A percentile compares a stretch with the other conserved stretches of the same genome.
These are phyloP conservation scores for Sebastes taczanowskii DNA, from an alignment of 2,797 vertebrate species.

Conservation along the genomic window DNA sequence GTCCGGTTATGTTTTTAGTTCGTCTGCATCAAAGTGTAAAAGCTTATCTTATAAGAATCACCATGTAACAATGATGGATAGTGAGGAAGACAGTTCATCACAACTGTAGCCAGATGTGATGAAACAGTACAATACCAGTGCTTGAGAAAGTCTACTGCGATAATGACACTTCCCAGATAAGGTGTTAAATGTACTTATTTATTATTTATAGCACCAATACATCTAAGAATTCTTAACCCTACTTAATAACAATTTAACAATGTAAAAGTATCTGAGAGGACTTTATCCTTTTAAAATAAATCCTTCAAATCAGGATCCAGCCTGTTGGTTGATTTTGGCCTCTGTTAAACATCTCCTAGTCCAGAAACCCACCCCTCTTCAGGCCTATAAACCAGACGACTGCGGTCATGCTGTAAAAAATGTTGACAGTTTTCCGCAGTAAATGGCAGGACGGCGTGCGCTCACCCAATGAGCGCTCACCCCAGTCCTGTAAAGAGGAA, in stretches of 20 bases:
- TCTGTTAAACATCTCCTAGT: background rate
- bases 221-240: background rate
- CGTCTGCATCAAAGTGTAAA: background rate
- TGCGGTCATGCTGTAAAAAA: slow-evolving; percentile 41
- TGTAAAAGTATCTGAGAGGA: background rate
- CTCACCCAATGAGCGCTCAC: slow-evolving; percentile 32
- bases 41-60: background rate
- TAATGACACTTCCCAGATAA: background rate
- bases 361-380: background rate
- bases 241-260: background rate
- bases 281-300: background rate
- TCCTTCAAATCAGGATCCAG: background rate
- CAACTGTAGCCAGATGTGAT: background rate
- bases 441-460: slow-evolving; percentile 34
- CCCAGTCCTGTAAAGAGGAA: slow-evolving; percentile 46
- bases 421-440: slow-evolving; percentile 56
- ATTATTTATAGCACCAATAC: background rate
- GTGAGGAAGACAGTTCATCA: background rate
- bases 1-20: background rate
- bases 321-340: slow-evolving; percentile 25
- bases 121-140: too few species aligned
- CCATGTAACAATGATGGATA: too few species aligned
- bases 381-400: slow-evolving; percentile 36
- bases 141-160: background rate
- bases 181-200: background rate